These are phyloP conservation scores for Lontra canadensis DNA, from an alignment of 2,113 vertebrate species.

Conservation along the genomic window DNA sequence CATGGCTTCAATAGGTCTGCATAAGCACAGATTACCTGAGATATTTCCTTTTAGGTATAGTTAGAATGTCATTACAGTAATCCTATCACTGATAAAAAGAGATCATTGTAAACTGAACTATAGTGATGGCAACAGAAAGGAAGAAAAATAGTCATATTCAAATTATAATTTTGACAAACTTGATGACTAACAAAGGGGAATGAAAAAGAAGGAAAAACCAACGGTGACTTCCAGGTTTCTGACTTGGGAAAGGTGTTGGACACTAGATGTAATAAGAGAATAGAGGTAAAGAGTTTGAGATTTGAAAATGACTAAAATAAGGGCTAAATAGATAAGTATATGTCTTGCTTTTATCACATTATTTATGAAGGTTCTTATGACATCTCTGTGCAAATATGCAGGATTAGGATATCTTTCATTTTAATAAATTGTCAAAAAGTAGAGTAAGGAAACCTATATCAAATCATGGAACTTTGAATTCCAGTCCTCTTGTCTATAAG, in stretches of 20 bases:
- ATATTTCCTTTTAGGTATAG: not conserved
- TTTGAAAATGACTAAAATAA: constrained; percentile 6
- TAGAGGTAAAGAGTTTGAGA: not conserved
- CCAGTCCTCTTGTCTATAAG: not conserved
- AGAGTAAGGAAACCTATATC: not conserved
- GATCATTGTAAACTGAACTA: not conserved
- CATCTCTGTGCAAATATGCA: not conserved
- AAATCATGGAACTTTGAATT: not conserved
- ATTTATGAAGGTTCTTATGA: not conserved
- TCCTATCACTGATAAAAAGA: not conserved
- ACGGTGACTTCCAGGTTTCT: not conserved
- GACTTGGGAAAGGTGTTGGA: not conserved
- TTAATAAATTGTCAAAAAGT: constrained; percentile 35
- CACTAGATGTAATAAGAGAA: not conserved
- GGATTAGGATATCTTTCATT: not conserved
- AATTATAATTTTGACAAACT: not conserved
- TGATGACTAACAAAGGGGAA: not conserved
- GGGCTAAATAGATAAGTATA: not conserved
- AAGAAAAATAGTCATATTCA: not conserved
- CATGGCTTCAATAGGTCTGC: not conserved
- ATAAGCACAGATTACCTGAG: not conserved
- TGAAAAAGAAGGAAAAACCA: not conserved
- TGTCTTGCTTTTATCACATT: not conserved
- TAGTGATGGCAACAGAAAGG: not conserved
- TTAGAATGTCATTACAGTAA: not conserved